phyloP scores from a whole-genome alignment of 1,140 invertebrate species.

The Nasonia giraulti region DNA sequence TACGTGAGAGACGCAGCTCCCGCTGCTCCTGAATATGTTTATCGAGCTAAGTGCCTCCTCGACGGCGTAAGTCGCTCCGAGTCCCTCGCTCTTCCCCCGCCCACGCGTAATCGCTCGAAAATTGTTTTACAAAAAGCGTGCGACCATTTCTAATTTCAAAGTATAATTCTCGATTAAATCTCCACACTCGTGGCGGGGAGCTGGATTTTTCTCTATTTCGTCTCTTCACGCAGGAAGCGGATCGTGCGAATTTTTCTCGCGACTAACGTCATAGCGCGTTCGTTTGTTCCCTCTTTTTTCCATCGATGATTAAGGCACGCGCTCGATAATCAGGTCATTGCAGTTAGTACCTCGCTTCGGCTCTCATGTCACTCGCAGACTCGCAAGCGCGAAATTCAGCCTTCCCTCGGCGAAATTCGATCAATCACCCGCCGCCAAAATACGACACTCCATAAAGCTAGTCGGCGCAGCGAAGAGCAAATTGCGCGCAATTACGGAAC shows the following conservation, averaged over 20 bases:
- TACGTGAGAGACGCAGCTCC: slow-evolving; percentile 59
- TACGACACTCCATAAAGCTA: too few species aligned
- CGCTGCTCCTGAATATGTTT: slow-evolving; percentile 24
- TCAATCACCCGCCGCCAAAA: neutral
- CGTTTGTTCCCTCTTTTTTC: neutral
- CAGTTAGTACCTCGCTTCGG: neutral
- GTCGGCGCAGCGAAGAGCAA: too few species aligned
- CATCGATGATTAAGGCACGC: too few species aligned
- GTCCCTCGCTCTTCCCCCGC: too few species aligned
- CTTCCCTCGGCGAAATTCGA: neutral
- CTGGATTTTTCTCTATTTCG: slow-evolving; percentile 4
- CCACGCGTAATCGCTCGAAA: slow-evolving; percentile 24
- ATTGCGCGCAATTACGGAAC: neutral
- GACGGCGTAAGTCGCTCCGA: neutral
- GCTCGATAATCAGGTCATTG: neutral
- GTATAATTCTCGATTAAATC: slow-evolving; percentile 32
- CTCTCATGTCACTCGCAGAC: neutral
- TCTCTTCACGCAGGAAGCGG: slow-evolving; percentile 7
- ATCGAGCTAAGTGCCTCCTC: slow-evolving; percentile 19
- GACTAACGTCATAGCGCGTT: neutral
- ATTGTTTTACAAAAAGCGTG: slow-evolving; percentile 18
- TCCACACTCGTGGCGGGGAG: neutral
- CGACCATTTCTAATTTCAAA: slow-evolving; percentile 27
- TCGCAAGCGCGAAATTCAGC: neutral
- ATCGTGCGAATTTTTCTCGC: slow-evolving; percentile 12